Evolutionary conservation across 1,140 invertebrate species (phyloP).

Genomic region (Sarcophaga peregrina): DNA sequence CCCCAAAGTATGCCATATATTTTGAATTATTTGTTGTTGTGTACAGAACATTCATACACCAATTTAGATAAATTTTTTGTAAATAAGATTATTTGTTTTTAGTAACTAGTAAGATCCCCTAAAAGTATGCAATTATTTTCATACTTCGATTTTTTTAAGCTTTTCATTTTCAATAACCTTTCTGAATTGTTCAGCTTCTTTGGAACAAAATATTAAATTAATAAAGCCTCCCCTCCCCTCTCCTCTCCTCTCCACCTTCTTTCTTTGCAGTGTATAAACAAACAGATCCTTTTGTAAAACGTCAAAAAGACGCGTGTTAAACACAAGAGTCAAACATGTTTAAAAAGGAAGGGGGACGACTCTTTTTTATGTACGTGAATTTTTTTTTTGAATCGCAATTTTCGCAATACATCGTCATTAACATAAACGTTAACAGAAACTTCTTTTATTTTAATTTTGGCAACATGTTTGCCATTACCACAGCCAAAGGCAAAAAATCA

Average conservation of each 20-base stretch:
- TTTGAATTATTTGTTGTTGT: not conserved
- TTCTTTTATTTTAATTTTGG: not conserved
- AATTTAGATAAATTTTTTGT: too few species aligned
- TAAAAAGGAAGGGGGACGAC: not conserved
- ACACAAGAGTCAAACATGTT: slow-evolving; percentile 39
- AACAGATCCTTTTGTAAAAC: slow-evolving; percentile 36
- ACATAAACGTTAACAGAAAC: not conserved
- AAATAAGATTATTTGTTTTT: too few species aligned
- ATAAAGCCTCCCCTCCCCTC: too few species aligned
- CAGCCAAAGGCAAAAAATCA: slow-evolving; percentile 38
- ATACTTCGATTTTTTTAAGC: too few species aligned
- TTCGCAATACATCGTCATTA: not conserved
- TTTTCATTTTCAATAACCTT: too few species aligned
- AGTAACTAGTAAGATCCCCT: too few species aligned
- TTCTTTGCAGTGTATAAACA: not conserved
- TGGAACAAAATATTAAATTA: too few species aligned
- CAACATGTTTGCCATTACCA: slow-evolving; percentile 40
- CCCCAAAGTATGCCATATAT: not conserved
- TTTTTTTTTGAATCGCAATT: slow-evolving; percentile 20
- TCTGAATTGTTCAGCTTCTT: too few species aligned
- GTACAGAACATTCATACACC: too few species aligned
- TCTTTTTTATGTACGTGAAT: too few species aligned
- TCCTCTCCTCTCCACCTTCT: too few species aligned
- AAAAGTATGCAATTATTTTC: too few species aligned
- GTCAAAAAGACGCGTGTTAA: slow-evolving; percentile 41